Evolutionary conservation across 2,888 invertebrate genomes (phyloP), one percentile per base, ranked within the genome.

Genomic region (Tachystola acroxantha): DNA sequence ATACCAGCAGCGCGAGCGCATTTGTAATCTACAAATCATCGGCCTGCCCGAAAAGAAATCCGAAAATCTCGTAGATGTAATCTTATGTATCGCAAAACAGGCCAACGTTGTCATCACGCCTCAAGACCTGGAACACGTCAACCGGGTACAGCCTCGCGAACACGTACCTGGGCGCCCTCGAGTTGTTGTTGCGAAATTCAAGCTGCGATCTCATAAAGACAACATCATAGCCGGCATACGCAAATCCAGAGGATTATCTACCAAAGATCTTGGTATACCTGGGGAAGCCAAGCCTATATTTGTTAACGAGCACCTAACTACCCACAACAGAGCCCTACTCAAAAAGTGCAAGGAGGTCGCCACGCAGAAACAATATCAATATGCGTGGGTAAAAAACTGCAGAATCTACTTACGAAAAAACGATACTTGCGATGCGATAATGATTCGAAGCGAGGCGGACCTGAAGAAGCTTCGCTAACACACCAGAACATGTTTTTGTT

Each of bases 281-380:
- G 31, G 37, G 11, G 32, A 32, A 7, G 7, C 25, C 1, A 24
- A 12, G 13, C 37, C 14, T 6, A 28, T 46, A 2, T 44, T 26
- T 29, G 30, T 46, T 4, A 46, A 40, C 11, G 43, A 43, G n/a
- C 43, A 43, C 22, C 32, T 46, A 7, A 44, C 46, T n/a, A 33
- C 22, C 11, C 29, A 40, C 14, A 42, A 44, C 12, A 46, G 40
- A 29, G 3, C 20, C 0, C 22, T 42, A 7, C 28, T 42, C 2
- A 40, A 35, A n/a, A 28, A 32, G 10, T 32, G 29, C 9, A 39
- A 36, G 14, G 13, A 28, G 7, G 28, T 14, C 7, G 39, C 39
- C 3, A 29, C 26, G 12, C 26, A 34, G 14, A 10, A n/a, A 3
- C 12, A 29, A 11, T 40, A 31, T 20, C 26, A 35, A 32, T 42